Percentiles rank a stretch among this genome's conserved stretches.
These are phyloP conservation scores for Psilopogon haemacephalus DNA, from an alignment of 2,113 vertebrate genomes.

Conservation along the genomic window DNA sequence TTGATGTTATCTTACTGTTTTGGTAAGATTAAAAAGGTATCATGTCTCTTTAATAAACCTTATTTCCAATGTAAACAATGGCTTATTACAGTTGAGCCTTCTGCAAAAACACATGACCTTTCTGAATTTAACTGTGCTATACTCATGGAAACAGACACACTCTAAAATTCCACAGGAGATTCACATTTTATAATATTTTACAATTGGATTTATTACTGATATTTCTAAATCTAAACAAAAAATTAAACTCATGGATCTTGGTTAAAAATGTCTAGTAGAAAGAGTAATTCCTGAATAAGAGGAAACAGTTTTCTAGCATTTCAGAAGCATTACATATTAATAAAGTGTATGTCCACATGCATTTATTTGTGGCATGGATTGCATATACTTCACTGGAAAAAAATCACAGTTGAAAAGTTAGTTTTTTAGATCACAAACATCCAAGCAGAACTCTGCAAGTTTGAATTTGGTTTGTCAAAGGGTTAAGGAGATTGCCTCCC, in stretches of 20 bases:
- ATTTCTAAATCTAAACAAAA: background rate
- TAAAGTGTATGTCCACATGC: background rate
- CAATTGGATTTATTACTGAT: background rate
- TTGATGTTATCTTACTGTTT: constrained; percentile 21
- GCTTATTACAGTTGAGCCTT: background rate
- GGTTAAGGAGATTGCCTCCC: constrained; percentile 70
- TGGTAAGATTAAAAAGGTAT: constrained; percentile 19
- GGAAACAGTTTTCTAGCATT: background rate
- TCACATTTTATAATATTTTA: background rate
- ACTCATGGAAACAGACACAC: background rate
- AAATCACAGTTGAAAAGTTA: background rate
- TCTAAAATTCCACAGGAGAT: background rate
- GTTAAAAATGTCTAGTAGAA: background rate
- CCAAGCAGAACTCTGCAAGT: background rate
- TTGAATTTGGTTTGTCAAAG: constrained; percentile 45
- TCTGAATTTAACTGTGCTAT: background rate
- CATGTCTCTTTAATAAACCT: background rate
- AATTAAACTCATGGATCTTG: background rate
- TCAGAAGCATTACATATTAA: background rate
- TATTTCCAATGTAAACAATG: constrained; percentile 14
- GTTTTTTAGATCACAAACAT: background rate
- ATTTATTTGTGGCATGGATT: background rate
- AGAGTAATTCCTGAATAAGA: background rate
- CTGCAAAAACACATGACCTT: background rate
- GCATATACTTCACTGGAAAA: background rate